Conservation (phyloP, 2,888 invertebrate genomes). For the Toxonevra muliebris region DNA sequence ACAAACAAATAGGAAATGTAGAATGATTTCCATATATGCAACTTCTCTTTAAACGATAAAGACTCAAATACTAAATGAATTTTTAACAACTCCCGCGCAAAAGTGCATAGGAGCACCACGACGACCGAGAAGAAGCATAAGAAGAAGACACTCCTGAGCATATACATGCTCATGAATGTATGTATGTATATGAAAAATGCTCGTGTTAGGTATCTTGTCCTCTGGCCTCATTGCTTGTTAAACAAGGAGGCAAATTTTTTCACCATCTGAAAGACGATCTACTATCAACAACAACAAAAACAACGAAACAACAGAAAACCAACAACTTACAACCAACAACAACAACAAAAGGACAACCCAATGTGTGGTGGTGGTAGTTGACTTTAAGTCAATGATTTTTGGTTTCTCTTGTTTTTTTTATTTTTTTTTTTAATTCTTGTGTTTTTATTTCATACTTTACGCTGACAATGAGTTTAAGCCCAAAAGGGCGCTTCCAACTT, state of each 20-base stretch:
- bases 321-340: conserved; percentile 23
- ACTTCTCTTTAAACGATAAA: too few species aligned
- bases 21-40: too few species aligned
- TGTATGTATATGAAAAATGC: conserved; percentile 29
- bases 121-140: not conserved
- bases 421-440: too few species aligned
- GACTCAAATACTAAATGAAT: too few species aligned
- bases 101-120: not conserved
- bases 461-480: too few species aligned
- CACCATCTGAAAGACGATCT: conserved; percentile 45
- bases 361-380: too few species aligned
- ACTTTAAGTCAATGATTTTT: too few species aligned
- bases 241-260: conserved; percentile 47
- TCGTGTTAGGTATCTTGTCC: conserved; percentile 48
- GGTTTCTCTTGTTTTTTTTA: too few species aligned
- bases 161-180: not conserved
- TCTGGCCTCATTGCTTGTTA: conserved; percentile 49
- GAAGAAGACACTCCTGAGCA: not conserved
- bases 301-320: conserved; percentile 36
- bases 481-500: too few species aligned
- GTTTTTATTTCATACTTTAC: too few species aligned
- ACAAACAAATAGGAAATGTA: too few species aligned
- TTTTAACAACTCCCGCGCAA: too few species aligned
- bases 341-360: conserved; percentile 2
- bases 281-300: conserved; percentile 29